Evolutionary conservation across 2,888 invertebrate species (phyloP).

Genomic region (Ophonus ardosiacus): DNA sequence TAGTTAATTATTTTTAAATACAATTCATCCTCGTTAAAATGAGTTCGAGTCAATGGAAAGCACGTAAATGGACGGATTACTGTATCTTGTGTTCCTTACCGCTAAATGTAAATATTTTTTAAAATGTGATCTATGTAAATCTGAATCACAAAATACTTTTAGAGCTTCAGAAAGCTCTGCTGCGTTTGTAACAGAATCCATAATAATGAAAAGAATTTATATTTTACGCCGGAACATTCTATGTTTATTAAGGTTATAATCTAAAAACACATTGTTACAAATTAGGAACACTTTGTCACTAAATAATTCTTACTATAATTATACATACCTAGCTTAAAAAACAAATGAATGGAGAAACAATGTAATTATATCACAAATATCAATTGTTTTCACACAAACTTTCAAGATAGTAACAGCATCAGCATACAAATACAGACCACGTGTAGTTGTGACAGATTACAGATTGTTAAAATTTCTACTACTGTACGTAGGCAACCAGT

Average conservation of each 20-base stretch:
- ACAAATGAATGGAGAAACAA: neutral
- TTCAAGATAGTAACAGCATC: slow-evolving; percentile 6
- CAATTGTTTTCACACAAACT: neutral
- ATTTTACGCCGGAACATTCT: neutral
- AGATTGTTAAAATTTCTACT: neutral
- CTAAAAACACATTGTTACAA: neutral
- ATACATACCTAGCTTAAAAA: neutral
- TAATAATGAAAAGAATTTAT: slow-evolving; percentile 11
- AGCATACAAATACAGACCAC: slow-evolving; percentile 12
- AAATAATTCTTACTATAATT: neutral
- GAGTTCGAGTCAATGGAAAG: too few species aligned
- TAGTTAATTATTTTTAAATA: too few species aligned
- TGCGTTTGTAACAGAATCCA: slow-evolving; percentile 8
- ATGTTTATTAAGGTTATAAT: slow-evolving; percentile 41
- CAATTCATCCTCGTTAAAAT: too few species aligned
- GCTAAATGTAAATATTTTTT: slow-evolving; percentile 35
- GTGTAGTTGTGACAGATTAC: slow-evolving; percentile 10
- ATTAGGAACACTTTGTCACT: neutral
- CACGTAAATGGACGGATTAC: neutral
- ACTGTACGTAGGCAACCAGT: too few species aligned
- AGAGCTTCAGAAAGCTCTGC: slow-evolving; percentile 47
- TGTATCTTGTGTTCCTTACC: slow-evolving; percentile 16
- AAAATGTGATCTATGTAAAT: slow-evolving; percentile 41
- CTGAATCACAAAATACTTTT: slow-evolving; percentile 38
- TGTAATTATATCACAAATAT: neutral